Conservation (phyloP, 2,113 vertebrate genomes). For the Prionailurus bengalensis region DNA sequence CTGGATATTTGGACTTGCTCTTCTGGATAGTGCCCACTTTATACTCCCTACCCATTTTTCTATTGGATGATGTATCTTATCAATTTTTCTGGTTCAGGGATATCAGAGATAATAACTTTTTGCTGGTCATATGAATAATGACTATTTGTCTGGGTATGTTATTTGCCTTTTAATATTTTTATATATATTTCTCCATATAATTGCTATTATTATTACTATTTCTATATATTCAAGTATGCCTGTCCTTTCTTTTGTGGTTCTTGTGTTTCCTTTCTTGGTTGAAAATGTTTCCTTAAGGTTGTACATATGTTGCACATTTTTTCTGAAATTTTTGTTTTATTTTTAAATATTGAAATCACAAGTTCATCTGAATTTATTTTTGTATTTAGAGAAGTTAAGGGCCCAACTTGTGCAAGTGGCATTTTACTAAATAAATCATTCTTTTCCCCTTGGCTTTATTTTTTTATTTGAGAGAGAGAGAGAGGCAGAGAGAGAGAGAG, state of each 20-base stretch:
- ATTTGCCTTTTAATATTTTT: slow-evolving; percentile 26
- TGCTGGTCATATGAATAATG: not conserved
- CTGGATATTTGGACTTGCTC: not conserved
- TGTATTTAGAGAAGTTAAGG: not conserved
- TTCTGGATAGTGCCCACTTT: not conserved
- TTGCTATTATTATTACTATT: not conserved
- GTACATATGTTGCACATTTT: not conserved
- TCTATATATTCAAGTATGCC: not conserved
- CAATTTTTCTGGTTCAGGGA: not conserved
- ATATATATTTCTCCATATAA: not conserved
- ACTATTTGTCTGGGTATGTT: not conserved
- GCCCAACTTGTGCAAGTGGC: not conserved
- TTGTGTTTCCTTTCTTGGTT: not conserved
- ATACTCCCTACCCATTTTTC: not conserved
- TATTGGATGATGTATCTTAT: not conserved
- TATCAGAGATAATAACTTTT: not conserved
- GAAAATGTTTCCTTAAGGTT: not conserved
- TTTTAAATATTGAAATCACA: not conserved
- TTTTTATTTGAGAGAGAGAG: too few species aligned
- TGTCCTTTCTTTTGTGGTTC: not conserved
- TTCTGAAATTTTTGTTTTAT: slow-evolving; percentile 18
- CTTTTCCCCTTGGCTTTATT: not conserved
- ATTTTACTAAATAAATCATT: not conserved
- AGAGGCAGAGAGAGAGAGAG: too few species aligned
- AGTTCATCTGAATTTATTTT: slow-evolving; percentile 7